Evolutionary conservation across 1,140 invertebrate species (phyloP).

Genomic region (Dolichoris vasculosae): DNA sequence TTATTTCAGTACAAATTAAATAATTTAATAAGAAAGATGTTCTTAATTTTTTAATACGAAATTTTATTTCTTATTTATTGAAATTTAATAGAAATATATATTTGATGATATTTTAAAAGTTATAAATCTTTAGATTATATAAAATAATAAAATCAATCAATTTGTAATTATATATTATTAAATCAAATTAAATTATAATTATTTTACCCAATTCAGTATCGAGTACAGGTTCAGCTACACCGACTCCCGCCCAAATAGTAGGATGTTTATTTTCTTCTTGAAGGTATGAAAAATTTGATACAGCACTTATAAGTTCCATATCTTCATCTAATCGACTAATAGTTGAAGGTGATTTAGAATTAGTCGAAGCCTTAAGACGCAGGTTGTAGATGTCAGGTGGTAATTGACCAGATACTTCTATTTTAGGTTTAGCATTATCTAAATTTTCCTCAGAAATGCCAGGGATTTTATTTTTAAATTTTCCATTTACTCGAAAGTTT

Average conservation of each 20-base stretch:
- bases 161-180: too few relatives aligned
- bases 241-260: slow-evolving; percentile 60
- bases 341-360: neutral
- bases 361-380: slow-evolving; percentile 60
- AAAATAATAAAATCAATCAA: too few relatives aligned
- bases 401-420: slow-evolving; percentile 66
- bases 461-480: slow-evolving; percentile 67
- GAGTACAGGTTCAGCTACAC: slow-evolving; percentile 67
- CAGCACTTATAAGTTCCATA: neutral
- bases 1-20: neutral
- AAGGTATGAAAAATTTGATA: neutral
- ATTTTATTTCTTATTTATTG: neutral
- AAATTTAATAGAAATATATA: too few relatives aligned
- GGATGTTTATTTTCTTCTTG: slow-evolving; percentile 16
- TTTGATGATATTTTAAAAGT: too few relatives aligned
- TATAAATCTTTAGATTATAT: too few relatives aligned
- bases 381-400: slow-evolving; percentile 65
- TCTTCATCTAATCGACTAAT: neutral
- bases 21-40: neutral
- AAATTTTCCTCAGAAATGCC: slow-evolving; percentile 31
- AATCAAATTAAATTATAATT: too few relatives aligned
- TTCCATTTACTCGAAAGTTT: slow-evolving; percentile 66
- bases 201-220: slow-evolving; percentile 61
- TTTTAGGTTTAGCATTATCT: slow-evolving; percentile 35
- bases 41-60: neutral